Percentiles rank a stretch among this genome's conserved stretches.
These are phyloP conservation scores for Drosophila cognata DNA, from an alignment of 2,888 invertebrate species.

Conservation along the genomic window DNA sequence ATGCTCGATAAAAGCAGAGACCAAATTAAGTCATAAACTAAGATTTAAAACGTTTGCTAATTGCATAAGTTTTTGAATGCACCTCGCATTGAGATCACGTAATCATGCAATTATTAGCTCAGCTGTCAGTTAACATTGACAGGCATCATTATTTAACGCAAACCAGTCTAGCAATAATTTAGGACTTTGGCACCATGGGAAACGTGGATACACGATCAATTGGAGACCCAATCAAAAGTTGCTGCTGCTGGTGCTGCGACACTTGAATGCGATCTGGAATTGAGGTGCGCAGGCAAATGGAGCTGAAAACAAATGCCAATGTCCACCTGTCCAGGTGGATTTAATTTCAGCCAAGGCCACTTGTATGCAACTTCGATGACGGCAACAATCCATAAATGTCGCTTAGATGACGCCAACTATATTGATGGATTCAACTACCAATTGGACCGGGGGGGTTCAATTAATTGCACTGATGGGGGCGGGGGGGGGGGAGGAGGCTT, in stretches of 20 bases:
- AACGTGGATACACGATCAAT: slow-evolving; percentile 33
- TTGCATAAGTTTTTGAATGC: slow-evolving; percentile 19
- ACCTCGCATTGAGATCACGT: slow-evolving; percentile 18
- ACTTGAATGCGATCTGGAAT: neutral
- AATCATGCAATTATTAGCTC: slow-evolving; percentile 63
- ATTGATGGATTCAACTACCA: slow-evolving; percentile 76
- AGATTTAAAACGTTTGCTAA: neutral
- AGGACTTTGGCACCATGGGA: slow-evolving; percentile 60
- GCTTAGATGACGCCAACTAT: slow-evolving; percentile 67
- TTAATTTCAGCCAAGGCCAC: slow-evolving; percentile 25
- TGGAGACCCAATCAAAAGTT: slow-evolving; percentile 1
- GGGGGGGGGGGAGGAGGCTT: slow-evolving; percentile 14
- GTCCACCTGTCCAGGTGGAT: slow-evolving; percentile 19
- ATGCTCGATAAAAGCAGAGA: neutral
- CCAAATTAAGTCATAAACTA: rapidly evolving
- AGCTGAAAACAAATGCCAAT: slow-evolving; percentile 14
- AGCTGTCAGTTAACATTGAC: slow-evolving; percentile 59
- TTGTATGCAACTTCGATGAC: slow-evolving; percentile 12
- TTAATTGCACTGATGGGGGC: slow-evolving; percentile 17
- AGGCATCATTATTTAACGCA: slow-evolving; percentile 65
- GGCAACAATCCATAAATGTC: slow-evolving; percentile 76
- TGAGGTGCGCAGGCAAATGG: slow-evolving; percentile 19
- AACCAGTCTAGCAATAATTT: slow-evolving; percentile 63
- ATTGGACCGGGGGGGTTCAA: neutral
- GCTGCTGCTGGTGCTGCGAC: neutral